Conservation (phyloP, 2,797 vertebrate genomes). For the Agapornis canus region DNA sequence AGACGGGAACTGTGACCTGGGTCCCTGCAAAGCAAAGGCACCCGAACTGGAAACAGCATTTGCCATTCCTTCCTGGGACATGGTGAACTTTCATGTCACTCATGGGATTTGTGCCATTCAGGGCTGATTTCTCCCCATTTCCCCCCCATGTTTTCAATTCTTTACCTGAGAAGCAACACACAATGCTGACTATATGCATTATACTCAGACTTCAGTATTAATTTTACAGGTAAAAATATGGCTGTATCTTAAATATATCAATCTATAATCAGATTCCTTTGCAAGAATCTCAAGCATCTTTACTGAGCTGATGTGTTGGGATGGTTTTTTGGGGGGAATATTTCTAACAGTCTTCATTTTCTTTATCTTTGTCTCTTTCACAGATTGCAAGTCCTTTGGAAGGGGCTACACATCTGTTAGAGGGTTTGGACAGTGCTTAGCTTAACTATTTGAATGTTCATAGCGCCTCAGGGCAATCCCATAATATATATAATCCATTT, state of each 20-base stretch:
- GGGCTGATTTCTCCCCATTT: neutral
- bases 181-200: neutral
- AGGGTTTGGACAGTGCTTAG: neutral
- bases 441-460: neutral
- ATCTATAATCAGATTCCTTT: neutral
- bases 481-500: neutral
- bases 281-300: neutral
- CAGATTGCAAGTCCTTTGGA: neutral
- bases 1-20: neutral
- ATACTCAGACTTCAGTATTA: neutral
- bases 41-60: neutral
- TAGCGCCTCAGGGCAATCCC: neutral
- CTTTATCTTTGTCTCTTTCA: neutral
- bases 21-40: neutral
- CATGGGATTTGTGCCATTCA: neutral
- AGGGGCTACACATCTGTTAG: neutral
- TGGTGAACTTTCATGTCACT: neutral
- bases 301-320: neutral
- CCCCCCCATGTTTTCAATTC: neutral
- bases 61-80: neutral
- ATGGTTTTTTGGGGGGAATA: fast-evolving
- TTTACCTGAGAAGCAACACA: neutral
- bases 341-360: neutral
- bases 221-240: neutral
- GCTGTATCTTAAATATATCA: neutral